Conservation (phyloP, 2,113 vertebrate genomes). For the Vidua chalybeata region DNA sequence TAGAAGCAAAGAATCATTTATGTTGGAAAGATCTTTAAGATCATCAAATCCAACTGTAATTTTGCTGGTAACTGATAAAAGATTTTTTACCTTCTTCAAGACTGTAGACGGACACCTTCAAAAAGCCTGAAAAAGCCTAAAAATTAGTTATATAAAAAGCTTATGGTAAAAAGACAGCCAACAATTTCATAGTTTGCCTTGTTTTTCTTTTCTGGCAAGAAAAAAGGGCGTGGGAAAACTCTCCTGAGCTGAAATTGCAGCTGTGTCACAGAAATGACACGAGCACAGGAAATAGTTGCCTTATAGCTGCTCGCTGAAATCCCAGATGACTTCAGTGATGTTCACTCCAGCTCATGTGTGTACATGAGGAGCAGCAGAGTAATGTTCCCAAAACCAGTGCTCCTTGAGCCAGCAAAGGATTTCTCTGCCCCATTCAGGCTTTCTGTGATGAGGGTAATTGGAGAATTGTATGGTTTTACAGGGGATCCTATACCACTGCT, state of each 20-base stretch:
- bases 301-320: neutral
- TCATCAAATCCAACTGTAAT: neutral
- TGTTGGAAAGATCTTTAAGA: neutral
- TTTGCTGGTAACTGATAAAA: neutral
- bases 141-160: neutral
- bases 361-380: neutral
- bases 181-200: neutral
- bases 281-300: neutral
- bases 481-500: neutral
- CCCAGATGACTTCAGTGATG: neutral
- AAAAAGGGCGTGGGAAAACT: slow-evolving; percentile 16
- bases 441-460: neutral
- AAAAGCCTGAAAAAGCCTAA: neutral
- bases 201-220: neutral
- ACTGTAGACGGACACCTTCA: neutral
- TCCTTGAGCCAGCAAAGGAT: neutral
- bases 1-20: neutral
- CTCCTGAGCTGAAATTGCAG: neutral
- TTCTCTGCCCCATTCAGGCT: neutral
- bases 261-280: neutral
- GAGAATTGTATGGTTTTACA: neutral
- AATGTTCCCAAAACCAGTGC: neutral
- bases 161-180: neutral
- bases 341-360: neutral
- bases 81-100: neutral